Evolutionary conservation across 2,113 vertebrate species (phyloP).

Genomic region (Grus americana): DNA sequence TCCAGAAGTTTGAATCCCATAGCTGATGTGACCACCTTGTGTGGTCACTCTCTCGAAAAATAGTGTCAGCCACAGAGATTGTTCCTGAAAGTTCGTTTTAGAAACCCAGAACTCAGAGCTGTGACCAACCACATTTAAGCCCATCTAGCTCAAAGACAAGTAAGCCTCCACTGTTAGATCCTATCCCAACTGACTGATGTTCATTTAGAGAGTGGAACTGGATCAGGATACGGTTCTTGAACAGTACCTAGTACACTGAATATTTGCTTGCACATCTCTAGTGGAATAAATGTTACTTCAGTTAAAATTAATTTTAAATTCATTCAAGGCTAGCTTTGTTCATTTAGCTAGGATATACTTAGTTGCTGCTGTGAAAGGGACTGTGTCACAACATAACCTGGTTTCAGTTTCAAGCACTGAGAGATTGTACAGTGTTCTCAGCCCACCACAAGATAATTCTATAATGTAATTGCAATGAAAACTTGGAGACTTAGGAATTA

Average conservation of each 20-base stretch:
- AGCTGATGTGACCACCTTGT: neutral
- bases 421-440: neutral
- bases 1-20: neutral
- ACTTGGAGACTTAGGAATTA: conserved; percentile 11
- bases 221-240: neutral
- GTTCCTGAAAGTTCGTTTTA: neutral
- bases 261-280: neutral
- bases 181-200: neutral
- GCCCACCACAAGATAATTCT: neutral
- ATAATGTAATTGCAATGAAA: neutral
- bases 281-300: neutral
- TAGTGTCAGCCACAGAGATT: neutral
- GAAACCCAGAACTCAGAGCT: neutral
- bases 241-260: neutral
- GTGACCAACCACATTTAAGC: neutral
- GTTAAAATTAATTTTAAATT: neutral
- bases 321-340: neutral
- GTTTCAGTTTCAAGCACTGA: neutral
- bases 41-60: neutral
- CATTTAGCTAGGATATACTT: neutral
- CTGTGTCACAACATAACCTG: neutral
- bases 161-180: neutral
- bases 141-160: neutral
- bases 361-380: neutral
- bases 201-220: neutral